Base-by-base conservation (phyloP, 2,888 invertebrate genomes). In the Cheilosia vulpina region DNA sequence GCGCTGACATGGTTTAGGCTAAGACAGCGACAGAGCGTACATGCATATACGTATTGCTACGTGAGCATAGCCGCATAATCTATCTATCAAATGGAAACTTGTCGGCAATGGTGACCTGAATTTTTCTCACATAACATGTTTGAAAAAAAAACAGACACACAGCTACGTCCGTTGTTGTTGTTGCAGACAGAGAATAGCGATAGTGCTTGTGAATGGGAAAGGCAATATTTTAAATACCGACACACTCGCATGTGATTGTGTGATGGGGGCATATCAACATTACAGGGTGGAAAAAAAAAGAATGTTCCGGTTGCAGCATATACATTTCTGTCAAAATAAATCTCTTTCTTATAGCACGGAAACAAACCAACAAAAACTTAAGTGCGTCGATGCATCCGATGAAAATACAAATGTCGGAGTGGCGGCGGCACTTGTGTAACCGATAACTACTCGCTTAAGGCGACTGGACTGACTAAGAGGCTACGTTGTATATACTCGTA, bases 71-170 rank as follows among this genome's bases (percentile, higher is more conserved):
- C 76, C 55, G 76, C 81, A 85, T 77, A 85, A 63, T 72, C 80
- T 68, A 77, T 81, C 66, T 62, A 68, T 76, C 69, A 21, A 11
- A 21, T 24, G 52, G 52, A 47, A 65, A 65, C 60, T 76, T 60
- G 81, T 76, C 85, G 72, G 76, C 72, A 68, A 68, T 72, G 85
- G 77, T 85, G 85, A 85, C 85, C 85, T 85, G 68, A 76, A 81
- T 81, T 81, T 81, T 81, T 77, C 71, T 63, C 76, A 81, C 66
- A 81, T 77, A 85, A 85, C 85, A 81, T 68, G 85, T 81, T 85
- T 77, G 24, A 31, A 71, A 17, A 65, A 72, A 73, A 60, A 13
- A 60, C 76, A 57, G 9, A 31, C 58, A 43, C 43, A 58, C 53
- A 21, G 7, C 38, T 43, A 5, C 24, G 9, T 24, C 9, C 21